phyloP scores from a whole-genome alignment of 2,797 vertebrate species.

The Odontamblyopus rebecca region DNA sequence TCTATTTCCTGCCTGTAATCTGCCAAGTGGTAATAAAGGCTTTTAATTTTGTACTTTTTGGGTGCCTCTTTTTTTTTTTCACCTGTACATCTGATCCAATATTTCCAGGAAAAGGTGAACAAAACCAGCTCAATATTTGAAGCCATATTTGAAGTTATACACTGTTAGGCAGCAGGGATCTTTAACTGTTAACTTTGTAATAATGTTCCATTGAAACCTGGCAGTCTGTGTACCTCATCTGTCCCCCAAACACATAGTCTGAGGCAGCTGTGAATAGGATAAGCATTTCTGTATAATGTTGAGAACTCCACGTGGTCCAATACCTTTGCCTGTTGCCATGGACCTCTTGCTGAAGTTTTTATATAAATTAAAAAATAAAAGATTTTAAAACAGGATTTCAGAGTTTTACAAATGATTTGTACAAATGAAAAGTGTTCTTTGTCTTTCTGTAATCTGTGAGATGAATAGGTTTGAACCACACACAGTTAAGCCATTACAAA shows the following conservation, averaged over 20 bases:
- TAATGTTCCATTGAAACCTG: slow-evolving; percentile 47
- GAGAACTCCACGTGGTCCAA: slow-evolving; percentile 33
- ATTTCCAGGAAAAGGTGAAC: slow-evolving; percentile 40
- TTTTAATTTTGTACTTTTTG: no score
- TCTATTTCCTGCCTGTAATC: no score
- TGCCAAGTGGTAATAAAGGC: no score
- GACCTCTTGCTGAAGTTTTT: slow-evolving; percentile 56
- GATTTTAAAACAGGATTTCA: slow-evolving; percentile 44
- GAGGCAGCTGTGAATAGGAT: slow-evolving; percentile 46
- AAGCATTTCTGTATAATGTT: slow-evolving; percentile 26
- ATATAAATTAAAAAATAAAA: slow-evolving; percentile 60
- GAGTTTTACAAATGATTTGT: slow-evolving; percentile 5
- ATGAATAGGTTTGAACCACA: slow-evolving; percentile 42
- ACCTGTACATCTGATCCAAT: slow-evolving; percentile 41
- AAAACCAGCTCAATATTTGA: slow-evolving; percentile 18
- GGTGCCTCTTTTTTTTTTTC: no score
- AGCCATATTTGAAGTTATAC: background rate
- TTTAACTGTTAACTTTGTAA: slow-evolving; percentile 47
- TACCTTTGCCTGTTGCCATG: slow-evolving; percentile 27
- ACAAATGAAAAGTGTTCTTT: slow-evolving; percentile 1
- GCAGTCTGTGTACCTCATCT: slow-evolving; percentile 45
- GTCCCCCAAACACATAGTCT: slow-evolving; percentile 45
- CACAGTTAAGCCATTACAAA: slow-evolving; percentile 43
- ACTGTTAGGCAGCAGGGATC: slow-evolving; percentile 27
- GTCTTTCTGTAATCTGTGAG: slow-evolving; percentile 10